These are phyloP conservation scores for Crypturellus undulatus DNA, from an alignment of 2,113 vertebrate species.

Conservation along the genomic window DNA sequence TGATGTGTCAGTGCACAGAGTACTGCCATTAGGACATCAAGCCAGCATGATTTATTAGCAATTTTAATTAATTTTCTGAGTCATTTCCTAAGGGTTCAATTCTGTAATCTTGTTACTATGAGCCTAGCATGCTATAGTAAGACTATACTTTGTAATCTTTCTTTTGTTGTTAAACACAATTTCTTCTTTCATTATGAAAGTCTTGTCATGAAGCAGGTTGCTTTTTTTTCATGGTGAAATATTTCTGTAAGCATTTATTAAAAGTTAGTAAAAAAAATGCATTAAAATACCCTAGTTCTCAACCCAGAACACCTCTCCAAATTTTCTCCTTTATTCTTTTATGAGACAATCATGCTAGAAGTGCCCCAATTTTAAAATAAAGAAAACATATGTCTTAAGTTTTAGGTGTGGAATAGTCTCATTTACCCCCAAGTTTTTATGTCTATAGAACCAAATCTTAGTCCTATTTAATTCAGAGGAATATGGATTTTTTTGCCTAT, in stretches of 20 bases:
- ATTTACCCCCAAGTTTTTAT: neutral
- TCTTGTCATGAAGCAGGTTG: constrained; percentile 16
- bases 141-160: constrained; percentile 48
- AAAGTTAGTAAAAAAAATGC: neutral
- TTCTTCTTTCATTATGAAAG: constrained; percentile 36
- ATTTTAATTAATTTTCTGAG: constrained; percentile 71
- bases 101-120: constrained; percentile 59
- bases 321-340: neutral
- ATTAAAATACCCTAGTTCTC: neutral
- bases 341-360: neutral
- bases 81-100: constrained; percentile 55
- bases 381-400: neutral
- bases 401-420: neutral
- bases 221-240: neutral
- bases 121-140: constrained; percentile 13
- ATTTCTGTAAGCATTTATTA: neutral
- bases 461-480: neutral
- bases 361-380: neutral
- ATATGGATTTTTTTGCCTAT: neutral
- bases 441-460: neutral
- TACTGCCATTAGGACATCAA: constrained; percentile 54
- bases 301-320: neutral
- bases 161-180: constrained; percentile 50
- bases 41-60: constrained; percentile 38
- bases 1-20: constrained; percentile 3